Conservation (phyloP, 2,113 vertebrate species). For the Rhinolophus sinicus region DNA sequence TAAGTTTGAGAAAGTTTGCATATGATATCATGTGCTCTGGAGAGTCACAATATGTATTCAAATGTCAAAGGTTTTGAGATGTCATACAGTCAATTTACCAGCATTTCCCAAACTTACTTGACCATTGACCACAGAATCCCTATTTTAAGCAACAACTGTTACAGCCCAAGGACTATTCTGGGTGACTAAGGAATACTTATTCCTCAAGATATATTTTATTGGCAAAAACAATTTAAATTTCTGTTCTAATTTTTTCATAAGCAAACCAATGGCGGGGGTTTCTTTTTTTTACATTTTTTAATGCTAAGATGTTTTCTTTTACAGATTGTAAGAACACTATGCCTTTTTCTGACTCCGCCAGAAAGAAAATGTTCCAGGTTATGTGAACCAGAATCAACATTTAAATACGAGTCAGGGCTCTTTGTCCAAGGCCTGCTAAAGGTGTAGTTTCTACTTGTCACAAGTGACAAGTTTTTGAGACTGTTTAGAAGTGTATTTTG, state of each 20-base stretch:
- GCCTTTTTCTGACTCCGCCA: constrained; percentile 94
- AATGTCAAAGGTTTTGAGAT: background rate
- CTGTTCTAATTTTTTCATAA: constrained; percentile 32
- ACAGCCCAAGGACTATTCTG: background rate
- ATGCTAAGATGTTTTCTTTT: constrained; percentile 76
- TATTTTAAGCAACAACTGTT: constrained; percentile 1
- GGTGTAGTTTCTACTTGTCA: constrained; percentile 84
- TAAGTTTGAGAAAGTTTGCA: background rate
- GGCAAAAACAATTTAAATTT: constrained; percentile 38
- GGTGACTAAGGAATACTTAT: background rate
- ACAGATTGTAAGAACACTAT: constrained; percentile 96
- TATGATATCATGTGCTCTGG: background rate
- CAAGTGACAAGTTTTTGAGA: background rate
- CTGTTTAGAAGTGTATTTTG: background rate
- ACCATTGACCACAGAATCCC: background rate
- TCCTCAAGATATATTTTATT: background rate
- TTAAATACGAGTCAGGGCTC: constrained; percentile 96
- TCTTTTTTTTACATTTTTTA: constrained; percentile 10
- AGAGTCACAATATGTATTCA: background rate
- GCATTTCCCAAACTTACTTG: background rate
- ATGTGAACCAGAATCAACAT: constrained; percentile 91
- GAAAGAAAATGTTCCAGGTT: constrained; percentile 97
- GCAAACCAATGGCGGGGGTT: background rate
- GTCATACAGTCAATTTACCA: background rate
- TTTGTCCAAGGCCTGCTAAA: constrained; percentile 98